Evolutionary conservation across 2,888 invertebrate genomes (phyloP).

Genomic region (Pemphredon lugubris): DNA sequence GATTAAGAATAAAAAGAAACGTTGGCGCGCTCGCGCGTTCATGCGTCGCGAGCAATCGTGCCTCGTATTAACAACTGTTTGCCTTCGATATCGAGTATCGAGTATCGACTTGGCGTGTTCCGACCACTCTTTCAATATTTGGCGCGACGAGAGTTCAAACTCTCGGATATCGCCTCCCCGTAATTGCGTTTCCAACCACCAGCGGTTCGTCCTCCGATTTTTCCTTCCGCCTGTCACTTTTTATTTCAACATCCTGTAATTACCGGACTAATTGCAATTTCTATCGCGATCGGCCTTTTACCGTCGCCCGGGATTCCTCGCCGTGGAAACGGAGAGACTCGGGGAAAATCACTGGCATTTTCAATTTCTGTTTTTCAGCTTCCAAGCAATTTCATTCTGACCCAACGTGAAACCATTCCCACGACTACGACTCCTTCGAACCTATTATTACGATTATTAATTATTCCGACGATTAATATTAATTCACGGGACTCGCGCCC

Average conservation of each 20-base stretch:
- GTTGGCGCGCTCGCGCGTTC: not conserved
- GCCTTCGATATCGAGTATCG: slow-evolving; percentile 25
- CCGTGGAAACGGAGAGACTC: not conserved
- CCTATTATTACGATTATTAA: no score
- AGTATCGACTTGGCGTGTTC: slow-evolving; percentile 6
- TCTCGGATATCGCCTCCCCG: slow-evolving; percentile 30
- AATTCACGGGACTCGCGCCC: no score
- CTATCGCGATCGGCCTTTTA: not conserved
- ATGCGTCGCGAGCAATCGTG: slow-evolving; percentile 18
- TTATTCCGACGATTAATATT: no score
- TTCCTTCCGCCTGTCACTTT: slow-evolving; percentile 15
- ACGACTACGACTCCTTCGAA: not conserved
- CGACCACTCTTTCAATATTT: slow-evolving; percentile 45
- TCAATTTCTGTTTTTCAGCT: not conserved
- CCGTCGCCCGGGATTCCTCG: not conserved
- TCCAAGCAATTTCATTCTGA: not conserved
- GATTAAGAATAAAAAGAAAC: not conserved
- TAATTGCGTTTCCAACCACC: slow-evolving; percentile 39
- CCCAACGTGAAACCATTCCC: not conserved
- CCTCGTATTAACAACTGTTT: slow-evolving; percentile 39
- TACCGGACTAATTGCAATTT: slow-evolving; percentile 45
- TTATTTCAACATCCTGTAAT: slow-evolving; percentile 39
- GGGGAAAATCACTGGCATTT: not conserved
- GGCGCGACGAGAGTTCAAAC: slow-evolving; percentile 12
- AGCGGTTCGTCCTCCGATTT: slow-evolving; percentile 16